A percentile compares a stretch with the other conserved stretches of the same genome.
phyloP scores from a whole-genome alignment of 2,888 invertebrate genomes.

The Drosophila koepferae region DNA sequence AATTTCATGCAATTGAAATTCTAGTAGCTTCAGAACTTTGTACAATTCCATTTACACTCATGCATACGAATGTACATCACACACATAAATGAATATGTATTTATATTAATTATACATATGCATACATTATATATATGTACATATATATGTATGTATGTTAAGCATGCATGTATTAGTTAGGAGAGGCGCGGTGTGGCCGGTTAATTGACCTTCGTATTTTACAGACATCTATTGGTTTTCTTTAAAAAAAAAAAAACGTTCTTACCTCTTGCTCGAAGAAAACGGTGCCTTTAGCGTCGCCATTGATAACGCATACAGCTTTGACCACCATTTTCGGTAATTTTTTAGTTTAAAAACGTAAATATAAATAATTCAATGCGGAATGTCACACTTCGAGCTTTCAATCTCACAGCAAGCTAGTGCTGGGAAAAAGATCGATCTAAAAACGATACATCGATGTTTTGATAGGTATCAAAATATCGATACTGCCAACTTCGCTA shows the following conservation, averaged over 20 bases:
- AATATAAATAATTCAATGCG: background rate
- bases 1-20: conserved; percentile 45
- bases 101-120: too few relatives aligned
- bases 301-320: conserved; percentile 95
- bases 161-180: background rate
- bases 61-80: background rate
- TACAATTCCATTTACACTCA: background rate
- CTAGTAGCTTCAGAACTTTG: conserved; percentile 30
- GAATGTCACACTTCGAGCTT: conserved; percentile 2
- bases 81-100: background rate
- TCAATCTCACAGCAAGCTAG: conserved; percentile 6
- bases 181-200: conserved; percentile 53
- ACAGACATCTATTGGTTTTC: conserved; percentile 26
- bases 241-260: conserved; percentile 15
- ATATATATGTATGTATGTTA: background rate
- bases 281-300: conserved; percentile 93
- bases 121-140: too few relatives aligned
- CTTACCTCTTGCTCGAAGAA: conserved; percentile 92
- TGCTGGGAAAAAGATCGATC: too few relatives aligned
- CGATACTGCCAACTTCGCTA: too few relatives aligned
- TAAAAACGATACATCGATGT: too few relatives aligned
- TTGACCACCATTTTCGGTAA: conserved; percentile 87
- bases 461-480: too few relatives aligned
- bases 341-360: background rate
- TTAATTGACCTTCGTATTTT: conserved; percentile 60